Evolutionary conservation across 2,113 vertebrate species (phyloP), one percentile per base, ranked within the genome.

Genomic region (Cacatua alba): DNA sequence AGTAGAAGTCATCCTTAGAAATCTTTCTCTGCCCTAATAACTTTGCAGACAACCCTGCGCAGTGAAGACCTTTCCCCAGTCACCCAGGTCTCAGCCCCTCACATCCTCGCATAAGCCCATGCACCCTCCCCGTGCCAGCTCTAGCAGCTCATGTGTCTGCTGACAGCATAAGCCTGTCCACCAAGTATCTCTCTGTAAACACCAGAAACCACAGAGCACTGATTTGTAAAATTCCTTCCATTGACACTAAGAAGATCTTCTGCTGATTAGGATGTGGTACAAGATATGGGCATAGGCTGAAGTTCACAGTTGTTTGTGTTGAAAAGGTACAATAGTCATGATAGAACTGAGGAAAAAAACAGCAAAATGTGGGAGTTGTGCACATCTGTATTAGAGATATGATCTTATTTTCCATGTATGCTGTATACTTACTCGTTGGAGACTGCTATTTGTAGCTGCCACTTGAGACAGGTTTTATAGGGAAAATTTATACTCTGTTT

Each of bases 201-300:
- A 65, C 12, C 26, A 63, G 57, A 75, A 28, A 79, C n/a, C 33
- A 44, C 0, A 0, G 3, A 53, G 14, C 15, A 46, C 6, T 51
- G 11, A 35, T 63, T 82, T 68, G 13, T 59, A 49, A 51, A 69
- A 26, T 8, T 25, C 13, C 23, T 67, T 9, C 28, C 21, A 20
- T 2, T 0, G 1, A 51, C 33, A 31, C 29, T 33, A 78, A 19
- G 23, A 69, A 6, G 18, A 33, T 4, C 28, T 57, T 24, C 24
- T 19, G 6, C 17, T 68, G 10, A 33, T 80, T 13, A 44, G 31
- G 29, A 14, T 1, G 0, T 26, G 10, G 9, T 35, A 12, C 4
- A 37, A 59, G 14, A 15, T n/a, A 8, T 20, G 17, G 62, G 3
- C 17, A 33, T 18, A 77, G 48, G 9, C 7, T 80, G 49, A 71